Conservation (phyloP, 2,888 invertebrate genomes). For the Habroteleia sp. region DNA sequence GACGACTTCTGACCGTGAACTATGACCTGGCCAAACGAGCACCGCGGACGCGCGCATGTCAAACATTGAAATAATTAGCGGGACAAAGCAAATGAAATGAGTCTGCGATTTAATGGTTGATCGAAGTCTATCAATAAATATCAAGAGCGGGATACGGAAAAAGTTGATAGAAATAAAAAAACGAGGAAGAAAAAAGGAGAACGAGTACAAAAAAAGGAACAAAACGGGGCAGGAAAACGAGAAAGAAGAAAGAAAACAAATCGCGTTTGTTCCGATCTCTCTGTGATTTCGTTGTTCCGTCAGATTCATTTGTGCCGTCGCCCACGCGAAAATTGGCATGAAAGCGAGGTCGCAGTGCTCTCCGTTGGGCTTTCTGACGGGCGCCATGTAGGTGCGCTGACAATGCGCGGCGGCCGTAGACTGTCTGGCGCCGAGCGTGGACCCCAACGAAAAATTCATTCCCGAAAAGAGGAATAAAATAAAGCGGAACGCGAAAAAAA, state of each 20-base stretch:
- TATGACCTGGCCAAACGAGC: too few species aligned
- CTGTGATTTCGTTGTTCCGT: conserved; percentile 62
- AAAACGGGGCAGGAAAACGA: conserved; percentile 34
- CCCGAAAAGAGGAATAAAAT: conserved; percentile 63
- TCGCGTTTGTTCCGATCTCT: conserved; percentile 57
- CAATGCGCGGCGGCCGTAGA: conserved; percentile 56
- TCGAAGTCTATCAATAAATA: conserved; percentile 15
- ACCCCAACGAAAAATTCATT: conserved; percentile 60
- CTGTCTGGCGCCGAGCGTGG: conserved; percentile 62
- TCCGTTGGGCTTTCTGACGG: conserved; percentile 60
- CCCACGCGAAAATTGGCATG: conserved; percentile 62
- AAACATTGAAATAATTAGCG: conserved; percentile 24
- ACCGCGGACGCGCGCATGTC: too few species aligned
- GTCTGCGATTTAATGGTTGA: conserved; percentile 25
- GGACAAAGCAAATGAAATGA: conserved; percentile 13
- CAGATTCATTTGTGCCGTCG: conserved; percentile 62
- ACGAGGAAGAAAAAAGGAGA: conserved; percentile 8
- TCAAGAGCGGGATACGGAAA: conserved; percentile 1
- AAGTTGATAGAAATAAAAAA: conserved; percentile 38
- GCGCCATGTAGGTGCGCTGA: conserved; percentile 63
- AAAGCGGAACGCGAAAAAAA: conserved; percentile 56
- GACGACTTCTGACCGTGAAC: too few species aligned
- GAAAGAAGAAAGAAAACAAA: conserved; percentile 58
- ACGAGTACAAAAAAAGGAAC: background rate
- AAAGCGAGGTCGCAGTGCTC: conserved; percentile 52